Percentiles rank a stretch among this genome's conserved stretches.
phyloP scores from a whole-genome alignment of 2,113 vertebrate genomes.

The Accipiter virgatus region DNA sequence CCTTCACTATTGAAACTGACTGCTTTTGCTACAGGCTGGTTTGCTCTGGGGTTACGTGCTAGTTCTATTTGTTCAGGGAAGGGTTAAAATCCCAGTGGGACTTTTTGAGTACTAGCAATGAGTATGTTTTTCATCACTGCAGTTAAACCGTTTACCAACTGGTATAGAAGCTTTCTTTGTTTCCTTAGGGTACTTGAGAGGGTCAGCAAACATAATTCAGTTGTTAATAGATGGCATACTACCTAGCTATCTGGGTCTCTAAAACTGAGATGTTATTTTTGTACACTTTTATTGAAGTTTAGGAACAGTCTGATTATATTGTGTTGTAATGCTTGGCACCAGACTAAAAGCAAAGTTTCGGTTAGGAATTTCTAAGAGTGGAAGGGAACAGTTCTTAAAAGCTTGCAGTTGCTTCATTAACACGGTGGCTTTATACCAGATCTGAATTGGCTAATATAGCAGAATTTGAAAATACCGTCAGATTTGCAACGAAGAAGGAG shows the following conservation, averaged over 20 bases:
- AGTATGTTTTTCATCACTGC: neutral
- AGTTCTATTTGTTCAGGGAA: neutral
- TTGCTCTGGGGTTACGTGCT: neutral
- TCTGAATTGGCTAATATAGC: neutral
- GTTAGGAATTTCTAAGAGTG: neutral
- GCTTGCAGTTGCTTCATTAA: neutral
- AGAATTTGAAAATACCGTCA: neutral
- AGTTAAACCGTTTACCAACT: neutral
- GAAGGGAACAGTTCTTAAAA: neutral
- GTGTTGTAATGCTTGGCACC: neutral
- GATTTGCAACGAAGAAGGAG: neutral
- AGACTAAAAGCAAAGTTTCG: neutral
- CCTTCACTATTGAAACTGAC: neutral
- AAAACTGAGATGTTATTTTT: neutral
- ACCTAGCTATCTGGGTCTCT: neutral
- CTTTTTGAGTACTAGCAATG: neutral
- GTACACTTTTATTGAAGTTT: neutral
- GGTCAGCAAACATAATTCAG: neutral
- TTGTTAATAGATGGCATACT: neutral
- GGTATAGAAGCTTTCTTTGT: neutral
- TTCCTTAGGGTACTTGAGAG: neutral
- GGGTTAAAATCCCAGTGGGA: neutral
- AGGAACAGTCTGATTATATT: neutral
- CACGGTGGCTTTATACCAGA: neutral
- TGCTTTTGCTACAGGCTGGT: neutral